A percentile compares a stretch with the other conserved stretches of the same genome.
phyloP scores from a whole-genome alignment of 2,797 vertebrate genomes.

The Telmatherina bonti region DNA sequence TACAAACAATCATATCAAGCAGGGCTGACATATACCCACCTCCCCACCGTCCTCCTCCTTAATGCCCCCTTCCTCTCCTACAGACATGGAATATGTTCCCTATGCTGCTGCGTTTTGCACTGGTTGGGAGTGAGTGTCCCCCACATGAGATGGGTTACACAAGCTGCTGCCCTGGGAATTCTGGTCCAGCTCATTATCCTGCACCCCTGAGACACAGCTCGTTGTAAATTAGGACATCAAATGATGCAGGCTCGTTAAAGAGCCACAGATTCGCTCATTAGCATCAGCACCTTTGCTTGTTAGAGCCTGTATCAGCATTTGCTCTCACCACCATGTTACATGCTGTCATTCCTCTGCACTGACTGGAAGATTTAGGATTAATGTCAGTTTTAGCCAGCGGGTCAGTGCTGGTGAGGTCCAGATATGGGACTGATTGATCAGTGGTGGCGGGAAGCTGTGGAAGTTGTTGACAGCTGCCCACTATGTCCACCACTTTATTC shows the following conservation, averaged over 20 bases:
- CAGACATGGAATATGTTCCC: conserved; percentile 59
- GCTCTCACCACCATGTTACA: conserved; percentile 51
- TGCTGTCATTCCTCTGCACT: conserved; percentile 61
- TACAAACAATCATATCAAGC: conserved; percentile 77
- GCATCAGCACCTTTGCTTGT: conserved; percentile 78
- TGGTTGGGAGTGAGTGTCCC: conserved; percentile 53
- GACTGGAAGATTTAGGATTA: conserved; percentile 76
- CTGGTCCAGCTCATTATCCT: conserved; percentile 77
- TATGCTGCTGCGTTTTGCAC: conserved; percentile 33
- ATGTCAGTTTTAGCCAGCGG: conserved; percentile 74
- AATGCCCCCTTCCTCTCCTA: conserved; percentile 37
- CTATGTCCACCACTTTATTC: conserved; percentile 54
- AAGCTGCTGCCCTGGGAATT: conserved; percentile 79
- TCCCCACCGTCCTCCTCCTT: too few relatives aligned
- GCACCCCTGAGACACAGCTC: conserved; percentile 76
- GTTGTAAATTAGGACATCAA: conserved; percentile 78
- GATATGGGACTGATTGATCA: conserved; percentile 67
- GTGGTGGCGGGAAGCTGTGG: conserved; percentile 66
- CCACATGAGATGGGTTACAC: conserved; percentile 76
- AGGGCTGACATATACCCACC: conserved; percentile 66
- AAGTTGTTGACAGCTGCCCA: conserved; percentile 73
- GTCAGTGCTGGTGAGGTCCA: conserved; percentile 61
- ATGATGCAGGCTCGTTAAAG: conserved; percentile 72
- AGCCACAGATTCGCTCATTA: conserved; percentile 77
- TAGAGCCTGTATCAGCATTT: conserved; percentile 64